A percentile compares a stretch with the other conserved stretches of the same genome.
Evolutionary conservation across 2,113 vertebrate genomes (phyloP).

Genomic region (Chloropsis hardwickii): DNA sequence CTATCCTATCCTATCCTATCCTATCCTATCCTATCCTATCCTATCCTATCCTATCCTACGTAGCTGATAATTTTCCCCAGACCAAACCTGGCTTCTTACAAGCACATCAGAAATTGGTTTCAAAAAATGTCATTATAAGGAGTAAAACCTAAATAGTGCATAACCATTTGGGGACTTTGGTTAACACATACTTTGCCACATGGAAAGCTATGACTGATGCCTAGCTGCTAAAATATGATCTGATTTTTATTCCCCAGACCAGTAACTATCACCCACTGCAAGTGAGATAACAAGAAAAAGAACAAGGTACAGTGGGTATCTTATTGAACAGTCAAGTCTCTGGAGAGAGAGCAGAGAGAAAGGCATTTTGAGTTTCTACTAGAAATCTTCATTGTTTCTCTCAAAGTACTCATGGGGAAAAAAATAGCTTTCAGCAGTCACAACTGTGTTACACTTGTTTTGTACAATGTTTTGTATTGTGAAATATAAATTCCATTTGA

Average conservation of each 20-base stretch:
- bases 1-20: background rate
- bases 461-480: background rate
- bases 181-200: background rate
- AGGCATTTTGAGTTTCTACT: slow-evolving; percentile 7
- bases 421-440: slow-evolving; percentile 20
- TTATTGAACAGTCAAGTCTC: background rate
- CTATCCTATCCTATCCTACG: background rate
- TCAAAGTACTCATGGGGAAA: background rate
- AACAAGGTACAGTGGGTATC: background rate
- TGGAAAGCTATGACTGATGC: background rate
- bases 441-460: background rate
- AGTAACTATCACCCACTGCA: background rate
- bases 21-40: background rate
- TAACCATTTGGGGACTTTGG: background rate
- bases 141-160: background rate
- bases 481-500: slow-evolving; percentile 39
- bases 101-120: background rate
- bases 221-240: background rate
- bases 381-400: slow-evolving; percentile 11
- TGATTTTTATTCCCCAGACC: background rate
- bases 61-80: background rate
- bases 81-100: background rate
- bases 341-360: background rate
- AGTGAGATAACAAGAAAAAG: background rate
- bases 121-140: background rate